Evolutionary conservation across 2,797 vertebrate species (phyloP).

Genomic region (Ceyx erithaca): DNA sequence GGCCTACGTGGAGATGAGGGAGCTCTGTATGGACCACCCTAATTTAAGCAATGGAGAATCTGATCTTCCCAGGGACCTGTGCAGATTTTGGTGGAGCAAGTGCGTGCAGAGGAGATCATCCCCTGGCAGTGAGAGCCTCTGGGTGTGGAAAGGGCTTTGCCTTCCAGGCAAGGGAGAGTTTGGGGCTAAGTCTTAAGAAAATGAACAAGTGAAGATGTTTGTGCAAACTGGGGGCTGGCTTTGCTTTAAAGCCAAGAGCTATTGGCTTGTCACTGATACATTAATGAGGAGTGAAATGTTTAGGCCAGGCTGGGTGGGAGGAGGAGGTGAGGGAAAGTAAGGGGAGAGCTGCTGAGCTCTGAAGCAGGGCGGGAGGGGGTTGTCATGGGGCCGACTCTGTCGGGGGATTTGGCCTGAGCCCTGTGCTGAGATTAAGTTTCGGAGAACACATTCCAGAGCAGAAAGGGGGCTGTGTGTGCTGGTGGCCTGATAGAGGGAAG

Average conservation of each 20-base stretch:
- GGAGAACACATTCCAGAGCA: constrained; percentile 82
- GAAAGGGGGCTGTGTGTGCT: constrained; percentile 81
- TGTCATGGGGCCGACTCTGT: constrained; percentile 74
- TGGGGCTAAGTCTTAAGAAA: not conserved
- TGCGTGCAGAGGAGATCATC: not conserved
- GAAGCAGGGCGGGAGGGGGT: constrained; percentile 30
- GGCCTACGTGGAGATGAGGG: not conserved
- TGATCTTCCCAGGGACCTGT: not conserved
- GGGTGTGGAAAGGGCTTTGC: not conserved
- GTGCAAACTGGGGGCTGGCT: constrained; percentile 48
- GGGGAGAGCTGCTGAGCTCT: constrained; percentile 25
- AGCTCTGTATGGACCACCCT: not conserved
- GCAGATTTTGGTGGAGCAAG: not conserved
- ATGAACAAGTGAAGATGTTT: constrained; percentile 58
- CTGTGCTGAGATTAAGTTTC: constrained; percentile 80
- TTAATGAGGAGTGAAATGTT: constrained; percentile 80
- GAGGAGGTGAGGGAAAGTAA: constrained; percentile 8
- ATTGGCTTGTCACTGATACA: constrained; percentile 72
- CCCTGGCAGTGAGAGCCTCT: not conserved
- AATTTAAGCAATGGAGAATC: not conserved
- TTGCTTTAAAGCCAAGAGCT: constrained; percentile 70
- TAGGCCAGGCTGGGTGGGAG: constrained; percentile 65
- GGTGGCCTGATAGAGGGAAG: constrained; percentile 71
- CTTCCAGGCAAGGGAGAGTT: not conserved
- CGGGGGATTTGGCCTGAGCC: constrained; percentile 76